Base-by-base conservation (phyloP, 2,888 invertebrate species). In the Nemotelus pantherinus region DNA sequence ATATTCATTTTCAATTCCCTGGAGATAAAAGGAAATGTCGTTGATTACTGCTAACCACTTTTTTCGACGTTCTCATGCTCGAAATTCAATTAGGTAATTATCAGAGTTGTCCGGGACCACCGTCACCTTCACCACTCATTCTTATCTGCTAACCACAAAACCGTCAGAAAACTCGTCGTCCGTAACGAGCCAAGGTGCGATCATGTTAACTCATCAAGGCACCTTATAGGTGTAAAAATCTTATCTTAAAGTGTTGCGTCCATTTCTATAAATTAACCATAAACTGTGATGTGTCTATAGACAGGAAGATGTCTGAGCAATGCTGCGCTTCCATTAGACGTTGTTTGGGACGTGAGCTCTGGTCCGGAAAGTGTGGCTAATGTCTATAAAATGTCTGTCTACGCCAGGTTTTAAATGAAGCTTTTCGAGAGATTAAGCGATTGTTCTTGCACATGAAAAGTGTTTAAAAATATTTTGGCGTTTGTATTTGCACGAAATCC, bases 181-280 rank as follows among this genome's bases (percentile, higher is more conserved):
- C 74, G 25, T 41, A 39, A 44, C 48, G 41, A 74, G 50, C 60
- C 48, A 63, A 74, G 60, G 5, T 63, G 74, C 74, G 41, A 60
- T 74, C 74, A 41, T 74, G 74, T 60, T 63, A 74, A 74, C 74
- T 60, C 74, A 63, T 63, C 74, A 74, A 63, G 48, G 9, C 60
- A 72, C 72, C 72, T 45, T 63, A 41, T 47, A 74, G 74, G 74
- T 74, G 74, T 74, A 57, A 76, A 65, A 76, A 65, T 76, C 65
- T 76, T 76, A 76, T 76, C 76, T 64, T 64, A 65, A 75, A 75
- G 71, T 75, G 75, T 75, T 64, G 53, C 63, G 63, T 75, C 75
- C 75, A 75, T 64, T 76, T 76, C 76, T 76, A 65, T 76, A 76
- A 76, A 76, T 76, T 76, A 67, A 65, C 76, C 47, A 76, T 76